Base-by-base conservation (phyloP, 1,140 invertebrate species). In the Eupeodes corollae region DNA sequence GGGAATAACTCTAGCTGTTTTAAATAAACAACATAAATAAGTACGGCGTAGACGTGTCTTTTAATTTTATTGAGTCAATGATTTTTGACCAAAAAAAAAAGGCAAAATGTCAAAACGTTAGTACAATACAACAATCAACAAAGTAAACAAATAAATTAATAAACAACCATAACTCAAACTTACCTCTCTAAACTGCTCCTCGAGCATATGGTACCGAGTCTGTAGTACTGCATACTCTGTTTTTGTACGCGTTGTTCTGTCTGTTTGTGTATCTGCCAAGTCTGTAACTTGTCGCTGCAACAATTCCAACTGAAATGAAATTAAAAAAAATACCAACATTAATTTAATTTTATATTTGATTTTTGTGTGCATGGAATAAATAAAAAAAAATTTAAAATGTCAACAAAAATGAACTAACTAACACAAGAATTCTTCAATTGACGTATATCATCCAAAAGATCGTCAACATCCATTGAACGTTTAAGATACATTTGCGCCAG, bases 161-260 rank as follows among this genome's bases (percentile, higher is more conserved):
- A 26, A 26, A 26, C 21, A 26, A 26, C 21, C n/a, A n/a, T n/a
- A n/a, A n/a, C n/a, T n/a, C n/a, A n/a, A 6, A 57, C 53, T 57
- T 35, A 88, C 79, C 70, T 96, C 91, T 57, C 90, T 76, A 13
- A 91, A 76, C 59, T 92, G 88, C 68, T 95, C 92, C 63, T 96
- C 92, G 47, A 95, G 75, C 79, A 90, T 89, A 57, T 90, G 81
- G 54, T 94, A 82, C 58, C 91, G 78, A 3, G 87, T 86, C 59
- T 89, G 86, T 13, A 94, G 73, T 35, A 86, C 86, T 1, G 86
- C 86, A 78, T 93, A 92, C 69, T 95, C 89, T 44, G 91, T 84
- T 60, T 91, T 93, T 35, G 83, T 84, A 50, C 86, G 73, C 5
- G 83, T 82, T 58, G 91, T 92, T 43, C 86, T 77, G 67, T 93